Base-by-base conservation (phyloP, 2,888 invertebrate genomes). In the Thera britannica region DNA sequence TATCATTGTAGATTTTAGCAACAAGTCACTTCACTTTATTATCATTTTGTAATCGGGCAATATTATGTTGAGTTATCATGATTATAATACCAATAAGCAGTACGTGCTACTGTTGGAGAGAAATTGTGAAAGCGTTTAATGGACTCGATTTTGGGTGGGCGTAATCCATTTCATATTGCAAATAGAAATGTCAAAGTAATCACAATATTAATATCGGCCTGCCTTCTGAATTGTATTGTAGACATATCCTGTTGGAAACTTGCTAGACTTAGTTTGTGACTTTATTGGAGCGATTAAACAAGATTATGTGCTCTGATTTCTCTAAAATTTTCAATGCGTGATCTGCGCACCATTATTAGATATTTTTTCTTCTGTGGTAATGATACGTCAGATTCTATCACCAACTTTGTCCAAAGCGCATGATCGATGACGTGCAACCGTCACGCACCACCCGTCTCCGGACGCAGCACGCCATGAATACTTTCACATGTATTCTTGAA, bases 401-500 rank as follows among this genome's bases (percentile, higher is more conserved):
- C 66, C 61, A 70, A 70, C 79, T 77, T 70, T 74, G 75, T 72
- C 65, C 73, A 67, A 71, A 65, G 78, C 75, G 77, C 77, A 77
- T 71, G 79, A 72, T 82, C 85, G 76, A 83, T 87, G 81, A 77
- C 74, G 84, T 84, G 84, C 80, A 78, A 77, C 87, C 81, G 89
- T 86, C 81, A 76, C 89, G 90, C 90, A 81, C 81, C 79, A 79
- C 73, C 23, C 72, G 48, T 41, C 81, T 74, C 75, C 81, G 81
- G 80, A 80, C 82, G 78, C 78, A 70, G 71, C 83, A 78, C 79
- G 72, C 72, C 72, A 71, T 70, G 72, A 72, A 76, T 78, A 77
- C 90, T 90, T 91, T 92, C 90, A 88, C 90, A 86, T 89, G 84
- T 79, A 82, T 80, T 79, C 56, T 84, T 77, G 79, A 74, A 77